Conservation (phyloP, 2,888 invertebrate species). For the Scrobipalpa costella region DNA sequence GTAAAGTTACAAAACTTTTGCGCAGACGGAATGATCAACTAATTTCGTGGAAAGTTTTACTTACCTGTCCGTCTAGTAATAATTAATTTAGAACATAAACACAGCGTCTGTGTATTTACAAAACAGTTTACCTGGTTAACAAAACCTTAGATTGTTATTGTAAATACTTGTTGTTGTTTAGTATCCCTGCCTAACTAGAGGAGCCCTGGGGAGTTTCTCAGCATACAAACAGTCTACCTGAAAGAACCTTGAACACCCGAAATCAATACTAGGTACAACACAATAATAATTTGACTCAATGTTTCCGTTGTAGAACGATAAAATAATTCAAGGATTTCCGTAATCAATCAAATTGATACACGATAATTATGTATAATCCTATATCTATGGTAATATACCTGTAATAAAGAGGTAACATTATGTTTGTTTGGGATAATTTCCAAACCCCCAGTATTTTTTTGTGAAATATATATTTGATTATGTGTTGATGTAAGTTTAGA, state of each 20-base stretch:
- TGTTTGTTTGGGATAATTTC: no score
- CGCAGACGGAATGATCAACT: not conserved
- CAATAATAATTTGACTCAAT: no score
- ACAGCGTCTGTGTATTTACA: not conserved
- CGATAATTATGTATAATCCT: no score
- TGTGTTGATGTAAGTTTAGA: no score
- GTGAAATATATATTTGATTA: no score
- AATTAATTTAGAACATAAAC: not conserved
- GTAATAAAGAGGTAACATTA: no score
- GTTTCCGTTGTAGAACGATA: no score
- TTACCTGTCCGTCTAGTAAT: not conserved
- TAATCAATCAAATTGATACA: no score
- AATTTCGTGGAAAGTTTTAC: not conserved
- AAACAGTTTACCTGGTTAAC: not conserved
- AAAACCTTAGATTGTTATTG: constrained; percentile 7
- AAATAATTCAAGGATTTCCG: no score
- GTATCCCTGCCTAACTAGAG: not conserved
- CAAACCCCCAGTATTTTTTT: no score
- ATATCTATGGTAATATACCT: no score
- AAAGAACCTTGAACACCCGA: not conserved
- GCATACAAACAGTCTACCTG: not conserved
- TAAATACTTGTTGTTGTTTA: constrained; percentile 13
- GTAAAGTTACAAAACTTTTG: no score
- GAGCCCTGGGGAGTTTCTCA: not conserved
- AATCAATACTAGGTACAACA: not conserved